Percentiles rank a stretch among this genome's conserved stretches.
Conservation (phyloP, 2,113 vertebrate genomes). For the Phyllostomus discolor region DNA sequence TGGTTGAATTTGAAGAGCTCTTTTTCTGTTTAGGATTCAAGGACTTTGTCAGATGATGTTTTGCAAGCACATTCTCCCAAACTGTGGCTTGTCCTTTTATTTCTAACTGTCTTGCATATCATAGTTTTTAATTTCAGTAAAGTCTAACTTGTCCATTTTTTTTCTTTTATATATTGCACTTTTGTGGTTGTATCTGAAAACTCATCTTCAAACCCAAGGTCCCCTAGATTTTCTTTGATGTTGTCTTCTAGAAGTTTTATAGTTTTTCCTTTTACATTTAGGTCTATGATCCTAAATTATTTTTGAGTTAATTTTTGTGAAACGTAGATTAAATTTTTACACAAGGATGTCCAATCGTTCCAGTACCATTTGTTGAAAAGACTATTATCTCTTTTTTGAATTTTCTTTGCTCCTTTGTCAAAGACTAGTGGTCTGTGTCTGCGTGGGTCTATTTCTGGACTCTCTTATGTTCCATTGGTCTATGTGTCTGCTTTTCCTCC, state of each 20-base stretch:
- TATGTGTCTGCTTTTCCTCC: neutral
- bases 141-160: neutral
- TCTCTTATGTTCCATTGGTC: neutral
- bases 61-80: neutral
- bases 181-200: neutral
- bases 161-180: neutral
- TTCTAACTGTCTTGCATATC: neutral
- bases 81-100: neutral
- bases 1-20: neutral
- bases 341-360: neutral
- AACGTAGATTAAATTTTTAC: neutral
- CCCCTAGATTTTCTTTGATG: neutral
- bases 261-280: neutral
- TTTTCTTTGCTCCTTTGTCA: conserved; percentile 12
- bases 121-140: neutral
- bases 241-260: neutral
- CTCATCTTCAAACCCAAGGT: neutral
- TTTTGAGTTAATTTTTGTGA: conserved; percentile 6
- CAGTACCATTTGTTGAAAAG: neutral
- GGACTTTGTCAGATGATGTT: neutral
- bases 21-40: neutral
- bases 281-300: neutral
- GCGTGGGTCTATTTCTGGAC: neutral
- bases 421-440: neutral
- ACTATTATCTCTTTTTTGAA: neutral